phyloP scores from a whole-genome alignment of 2,113 vertebrate species.

The Malurus melanocephalus region DNA sequence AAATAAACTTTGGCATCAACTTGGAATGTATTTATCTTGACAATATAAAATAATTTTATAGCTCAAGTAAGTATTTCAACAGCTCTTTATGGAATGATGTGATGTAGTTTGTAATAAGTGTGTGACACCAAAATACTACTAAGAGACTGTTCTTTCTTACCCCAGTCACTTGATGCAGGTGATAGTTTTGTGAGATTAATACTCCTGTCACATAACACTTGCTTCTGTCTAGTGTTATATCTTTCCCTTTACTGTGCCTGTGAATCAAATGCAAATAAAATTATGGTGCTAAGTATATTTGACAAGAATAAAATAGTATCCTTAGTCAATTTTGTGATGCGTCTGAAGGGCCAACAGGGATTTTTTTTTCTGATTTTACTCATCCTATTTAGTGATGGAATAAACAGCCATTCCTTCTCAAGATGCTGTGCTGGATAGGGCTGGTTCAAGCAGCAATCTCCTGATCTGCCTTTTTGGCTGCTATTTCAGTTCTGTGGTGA shows the following conservation, averaged over 20 bases:
- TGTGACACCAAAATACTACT: neutral
- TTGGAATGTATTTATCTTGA: neutral
- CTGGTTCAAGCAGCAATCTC: neutral
- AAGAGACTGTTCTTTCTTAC: constrained; percentile 19
- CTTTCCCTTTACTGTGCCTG: neutral
- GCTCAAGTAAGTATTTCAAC: constrained; percentile 6
- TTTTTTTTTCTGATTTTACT: neutral
- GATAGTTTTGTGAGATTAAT: constrained; percentile 35
- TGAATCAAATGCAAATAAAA: constrained; percentile 47
- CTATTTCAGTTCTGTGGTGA: neutral
- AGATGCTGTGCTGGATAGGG: neutral
- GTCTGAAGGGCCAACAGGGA: neutral
- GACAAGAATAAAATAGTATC: constrained; percentile 13
- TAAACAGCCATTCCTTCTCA: neutral
- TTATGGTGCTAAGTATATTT: neutral
- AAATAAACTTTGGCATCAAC: neutral
- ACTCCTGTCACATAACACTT: constrained; percentile 5
- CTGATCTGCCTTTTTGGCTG: neutral
- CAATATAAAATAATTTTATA: neutral
- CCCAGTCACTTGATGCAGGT: neutral
- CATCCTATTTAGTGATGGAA: neutral
- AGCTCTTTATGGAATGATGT: neutral
- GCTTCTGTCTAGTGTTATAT: neutral
- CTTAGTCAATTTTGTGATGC: neutral
- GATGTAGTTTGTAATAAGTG: neutral